A percentile compares a stretch with the other conserved stretches of the same genome.
phyloP scores from a whole-genome alignment of 2,797 vertebrate species.

The Sebastes hubbsi region DNA sequence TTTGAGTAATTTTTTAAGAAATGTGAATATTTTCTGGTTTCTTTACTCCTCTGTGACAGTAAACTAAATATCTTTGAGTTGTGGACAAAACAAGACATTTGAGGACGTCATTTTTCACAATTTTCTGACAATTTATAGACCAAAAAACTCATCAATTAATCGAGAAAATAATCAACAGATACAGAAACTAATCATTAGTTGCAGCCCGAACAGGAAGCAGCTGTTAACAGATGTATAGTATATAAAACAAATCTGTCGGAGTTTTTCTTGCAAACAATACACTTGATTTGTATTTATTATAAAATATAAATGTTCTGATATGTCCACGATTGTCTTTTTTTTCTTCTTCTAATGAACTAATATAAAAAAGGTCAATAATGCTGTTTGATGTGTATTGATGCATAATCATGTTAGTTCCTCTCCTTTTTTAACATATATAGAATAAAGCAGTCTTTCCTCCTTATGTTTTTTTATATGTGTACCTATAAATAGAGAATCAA shows the following conservation, averaged over 20 bases:
- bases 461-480: neutral
- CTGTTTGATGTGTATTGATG: neutral
- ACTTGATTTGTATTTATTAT: slow-evolving; percentile 25
- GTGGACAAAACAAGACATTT: no score
- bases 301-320: slow-evolving; percentile 18
- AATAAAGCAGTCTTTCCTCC: neutral
- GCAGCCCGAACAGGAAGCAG: no score
- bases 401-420: neutral
- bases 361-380: slow-evolving; percentile 5
- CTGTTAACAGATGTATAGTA: no score
- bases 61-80: no score
- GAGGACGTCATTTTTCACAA: no score
- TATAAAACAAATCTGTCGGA: neutral
- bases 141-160: no score
- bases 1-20: no score
- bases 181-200: no score
- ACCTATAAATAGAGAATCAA: neutral
- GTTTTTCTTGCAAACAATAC: neutral
- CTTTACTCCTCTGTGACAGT: no score
- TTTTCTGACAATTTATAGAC: no score
- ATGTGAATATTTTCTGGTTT: no score
- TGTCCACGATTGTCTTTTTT: slow-evolving; percentile 11
- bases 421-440: neutral
- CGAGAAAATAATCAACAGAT: no score
- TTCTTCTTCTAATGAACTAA: slow-evolving; percentile 15